Conservation (phyloP, 2,113 vertebrate genomes). For the Eptatretus burgeri region DNA sequence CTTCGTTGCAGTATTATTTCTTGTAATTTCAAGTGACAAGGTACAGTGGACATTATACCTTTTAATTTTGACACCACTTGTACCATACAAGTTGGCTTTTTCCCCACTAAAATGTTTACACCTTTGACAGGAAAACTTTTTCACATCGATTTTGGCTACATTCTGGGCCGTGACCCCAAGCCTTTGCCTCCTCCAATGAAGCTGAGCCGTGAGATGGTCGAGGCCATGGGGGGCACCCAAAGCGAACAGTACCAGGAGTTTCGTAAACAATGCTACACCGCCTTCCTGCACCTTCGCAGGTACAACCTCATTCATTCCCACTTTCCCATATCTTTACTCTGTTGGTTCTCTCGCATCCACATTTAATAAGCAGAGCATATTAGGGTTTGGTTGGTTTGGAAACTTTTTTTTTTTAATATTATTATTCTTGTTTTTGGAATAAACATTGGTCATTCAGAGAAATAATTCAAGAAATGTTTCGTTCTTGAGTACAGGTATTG, state of each 20-base stretch:
- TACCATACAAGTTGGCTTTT: no score
- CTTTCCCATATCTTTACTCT: background rate
- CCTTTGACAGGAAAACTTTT: conserved; percentile 50
- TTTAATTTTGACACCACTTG: no score
- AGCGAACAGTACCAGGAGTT: conserved; percentile 98
- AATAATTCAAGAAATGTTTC: no score
- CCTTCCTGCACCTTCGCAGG: conserved; percentile 82
- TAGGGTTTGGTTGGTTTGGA: background rate
- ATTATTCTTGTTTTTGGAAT: background rate
- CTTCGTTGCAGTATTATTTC: no score
- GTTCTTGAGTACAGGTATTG: no score
- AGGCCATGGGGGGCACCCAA: conserved; percentile 93
- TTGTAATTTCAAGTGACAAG: no score
- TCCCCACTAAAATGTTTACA: background rate
- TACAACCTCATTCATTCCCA: conserved; percentile 12
- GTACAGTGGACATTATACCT: no score
- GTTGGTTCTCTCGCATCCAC: background rate
- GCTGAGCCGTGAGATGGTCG: conserved; percentile 96
- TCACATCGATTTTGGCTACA: conserved; percentile 98
- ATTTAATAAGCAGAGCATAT: no score
- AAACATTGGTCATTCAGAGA: background rate
- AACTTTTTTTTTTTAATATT: background rate
- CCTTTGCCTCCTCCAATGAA: conserved; percentile 93
- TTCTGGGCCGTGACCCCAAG: conserved; percentile 82
- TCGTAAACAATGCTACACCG: conserved; percentile 89